phyloP scores from a whole-genome alignment of 2,888 invertebrate species.

The Andrena chrysosceles region DNA sequence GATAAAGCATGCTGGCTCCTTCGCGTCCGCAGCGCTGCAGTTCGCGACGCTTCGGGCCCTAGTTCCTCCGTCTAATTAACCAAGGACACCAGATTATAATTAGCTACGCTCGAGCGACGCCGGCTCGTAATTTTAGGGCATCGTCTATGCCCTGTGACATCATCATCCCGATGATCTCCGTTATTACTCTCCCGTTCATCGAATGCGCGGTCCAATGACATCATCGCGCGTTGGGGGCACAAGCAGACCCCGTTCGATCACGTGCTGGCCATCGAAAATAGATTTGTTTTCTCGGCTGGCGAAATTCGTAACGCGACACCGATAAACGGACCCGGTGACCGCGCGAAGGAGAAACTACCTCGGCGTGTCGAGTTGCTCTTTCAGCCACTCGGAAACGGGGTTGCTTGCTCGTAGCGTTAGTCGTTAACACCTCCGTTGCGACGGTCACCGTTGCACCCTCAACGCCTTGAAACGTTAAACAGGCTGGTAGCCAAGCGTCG shows the following conservation, averaged over 20 bases:
- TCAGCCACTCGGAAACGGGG: no score
- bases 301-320: conserved; percentile 45
- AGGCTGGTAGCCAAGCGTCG: background rate
- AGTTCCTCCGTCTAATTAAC: conserved; percentile 32
- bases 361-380: no score
- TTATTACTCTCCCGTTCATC: conserved; percentile 46
- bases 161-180: conserved; percentile 58
- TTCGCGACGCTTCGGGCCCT: background rate
- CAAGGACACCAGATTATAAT: conserved; percentile 61
- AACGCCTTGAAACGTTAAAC: conserved; percentile 17
- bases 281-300: conserved; percentile 63
- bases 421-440: background rate
- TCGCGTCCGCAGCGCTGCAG: conserved; percentile 3
- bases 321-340: background rate
- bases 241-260: conserved; percentile 54
- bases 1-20: conserved; percentile 14
- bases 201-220: conserved; percentile 55
- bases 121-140: conserved; percentile 68
- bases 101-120: conserved; percentile 32
- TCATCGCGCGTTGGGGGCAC: conserved; percentile 60
- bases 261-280: conserved; percentile 67
- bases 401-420: no score
- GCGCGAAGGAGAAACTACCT: no score
- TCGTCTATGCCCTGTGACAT: conserved; percentile 64
- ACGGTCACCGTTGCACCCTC: background rate